Evolutionary conservation across 2,888 invertebrate genomes (phyloP).

Genomic region (Melangyna quadrimaculata): DNA sequence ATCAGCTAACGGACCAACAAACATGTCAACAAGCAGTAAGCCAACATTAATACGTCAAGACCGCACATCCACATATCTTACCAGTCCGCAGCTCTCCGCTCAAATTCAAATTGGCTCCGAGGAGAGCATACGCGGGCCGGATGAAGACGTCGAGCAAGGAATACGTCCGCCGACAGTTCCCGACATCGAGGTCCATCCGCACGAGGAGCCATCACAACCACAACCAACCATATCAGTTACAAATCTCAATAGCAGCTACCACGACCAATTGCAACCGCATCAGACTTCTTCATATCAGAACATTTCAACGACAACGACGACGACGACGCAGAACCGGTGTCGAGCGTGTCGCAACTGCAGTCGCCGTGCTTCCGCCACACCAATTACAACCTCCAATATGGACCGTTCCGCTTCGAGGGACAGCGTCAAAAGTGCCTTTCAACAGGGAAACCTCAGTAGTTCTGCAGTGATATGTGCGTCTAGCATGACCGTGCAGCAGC

Average conservation of each 20-base stretch:
- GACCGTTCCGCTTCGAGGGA: conserved; percentile 93
- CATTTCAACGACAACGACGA: conserved; percentile 82
- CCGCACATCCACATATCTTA: conserved; percentile 89
- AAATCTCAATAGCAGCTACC: conserved; percentile 81
- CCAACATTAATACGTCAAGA: conserved; percentile 93
- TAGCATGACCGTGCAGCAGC: conserved; percentile 74
- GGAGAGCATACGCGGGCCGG: conserved; percentile 85
- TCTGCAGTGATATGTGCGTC: conserved; percentile 77
- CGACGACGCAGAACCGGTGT: conserved; percentile 83
- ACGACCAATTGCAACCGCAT: conserved; percentile 81
- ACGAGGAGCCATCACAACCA: conserved; percentile 80
- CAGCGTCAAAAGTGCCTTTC: conserved; percentile 87
- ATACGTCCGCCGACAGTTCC: conserved; percentile 80
- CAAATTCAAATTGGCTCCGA: conserved; percentile 89
- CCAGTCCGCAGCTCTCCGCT: conserved; percentile 87
- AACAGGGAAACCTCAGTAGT: conserved; percentile 81
- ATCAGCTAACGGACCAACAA: conserved; percentile 79
- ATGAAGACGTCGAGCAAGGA: conserved; percentile 81
- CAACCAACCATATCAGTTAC: conserved; percentile 69
- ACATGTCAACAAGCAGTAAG: conserved; percentile 83
- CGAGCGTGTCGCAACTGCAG: conserved; percentile 87
- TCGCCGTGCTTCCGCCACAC: conserved; percentile 90
- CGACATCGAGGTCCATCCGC: conserved; percentile 83
- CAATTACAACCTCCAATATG: conserved; percentile 88
- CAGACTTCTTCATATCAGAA: conserved; percentile 82